phyloP scores from a whole-genome alignment of 2,113 vertebrate genomes.

The Callipepla californica region DNA sequence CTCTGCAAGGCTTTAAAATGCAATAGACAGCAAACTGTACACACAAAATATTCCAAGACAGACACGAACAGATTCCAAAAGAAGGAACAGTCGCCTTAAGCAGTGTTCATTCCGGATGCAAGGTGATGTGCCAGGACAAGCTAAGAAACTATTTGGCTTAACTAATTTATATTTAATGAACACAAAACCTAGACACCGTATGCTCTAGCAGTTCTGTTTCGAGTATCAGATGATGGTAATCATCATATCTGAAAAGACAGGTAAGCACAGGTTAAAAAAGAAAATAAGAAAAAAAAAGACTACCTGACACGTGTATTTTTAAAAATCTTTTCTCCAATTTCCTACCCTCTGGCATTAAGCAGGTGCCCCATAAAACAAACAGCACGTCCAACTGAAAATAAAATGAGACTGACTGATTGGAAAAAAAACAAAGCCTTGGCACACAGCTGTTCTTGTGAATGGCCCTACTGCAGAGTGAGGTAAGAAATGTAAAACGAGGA shows the following conservation, averaged over 20 bases:
- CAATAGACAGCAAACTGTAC: not conserved
- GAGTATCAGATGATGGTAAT: not conserved
- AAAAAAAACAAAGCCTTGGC: not conserved
- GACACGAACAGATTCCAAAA: not conserved
- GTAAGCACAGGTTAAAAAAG: not conserved
- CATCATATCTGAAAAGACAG: not conserved
- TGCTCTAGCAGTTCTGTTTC: not conserved
- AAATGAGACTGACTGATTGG: not conserved
- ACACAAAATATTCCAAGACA: not conserved
- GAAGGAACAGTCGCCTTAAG: not conserved
- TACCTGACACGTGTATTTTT: accelerated
- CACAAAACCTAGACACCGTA: accelerated
- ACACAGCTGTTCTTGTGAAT: not conserved
- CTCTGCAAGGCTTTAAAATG: not conserved
- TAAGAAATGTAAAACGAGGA: not conserved
- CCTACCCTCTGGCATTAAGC: not conserved
- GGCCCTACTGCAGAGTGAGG: not conserved
- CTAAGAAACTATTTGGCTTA: not conserved
- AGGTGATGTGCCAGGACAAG: not conserved
- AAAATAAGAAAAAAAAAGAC: not conserved
- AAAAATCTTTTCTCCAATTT: not conserved
- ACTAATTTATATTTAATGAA: not conserved
- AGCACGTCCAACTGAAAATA: not conserved
- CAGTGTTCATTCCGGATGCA: not conserved
- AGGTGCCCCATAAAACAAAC: not conserved